Conservation (phyloP, 2,797 vertebrate species). For the Sebastes minor region DNA sequence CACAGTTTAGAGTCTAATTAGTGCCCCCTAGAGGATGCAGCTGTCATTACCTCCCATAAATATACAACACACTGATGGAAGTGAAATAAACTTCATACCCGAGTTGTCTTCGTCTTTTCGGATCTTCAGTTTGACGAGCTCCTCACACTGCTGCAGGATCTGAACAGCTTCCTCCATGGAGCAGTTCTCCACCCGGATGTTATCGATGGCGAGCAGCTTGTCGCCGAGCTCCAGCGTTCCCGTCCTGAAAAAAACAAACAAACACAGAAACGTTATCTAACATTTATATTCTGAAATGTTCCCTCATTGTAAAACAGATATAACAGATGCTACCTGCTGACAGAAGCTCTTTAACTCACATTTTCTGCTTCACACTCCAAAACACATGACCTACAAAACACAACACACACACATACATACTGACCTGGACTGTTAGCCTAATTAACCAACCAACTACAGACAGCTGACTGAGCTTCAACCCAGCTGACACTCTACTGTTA, state of each 20-base stretch:
- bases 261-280: not conserved
- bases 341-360: conserved; percentile 1
- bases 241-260: conserved; percentile 81
- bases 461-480: conserved; percentile 9
- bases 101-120: conserved; percentile 99
- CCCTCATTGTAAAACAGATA: not conserved
- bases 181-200: conserved; percentile 95
- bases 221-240: conserved; percentile 96
- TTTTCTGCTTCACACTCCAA: conserved; percentile 44
- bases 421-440: conserved; percentile 19
- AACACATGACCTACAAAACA: conserved; percentile 46
- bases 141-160: conserved; percentile 97
- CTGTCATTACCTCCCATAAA: no score
- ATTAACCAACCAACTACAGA: conserved; percentile 14
- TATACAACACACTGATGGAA: no score
- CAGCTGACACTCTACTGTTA: conserved; percentile 10
- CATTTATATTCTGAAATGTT: fast-evolving
- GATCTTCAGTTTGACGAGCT: conserved; percentile 97
- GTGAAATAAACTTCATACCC: conserved; percentile 61
- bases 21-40: no score
- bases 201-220: conserved; percentile 96
- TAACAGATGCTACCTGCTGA: conserved; percentile 27
- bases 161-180: conserved; percentile 99
- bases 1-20: no score
- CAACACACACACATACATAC: not conserved